Evolutionary conservation across 2,113 vertebrate species (phyloP), one percentile per base, ranked within the genome.

Genomic region (Equus przewalskii): DNA sequence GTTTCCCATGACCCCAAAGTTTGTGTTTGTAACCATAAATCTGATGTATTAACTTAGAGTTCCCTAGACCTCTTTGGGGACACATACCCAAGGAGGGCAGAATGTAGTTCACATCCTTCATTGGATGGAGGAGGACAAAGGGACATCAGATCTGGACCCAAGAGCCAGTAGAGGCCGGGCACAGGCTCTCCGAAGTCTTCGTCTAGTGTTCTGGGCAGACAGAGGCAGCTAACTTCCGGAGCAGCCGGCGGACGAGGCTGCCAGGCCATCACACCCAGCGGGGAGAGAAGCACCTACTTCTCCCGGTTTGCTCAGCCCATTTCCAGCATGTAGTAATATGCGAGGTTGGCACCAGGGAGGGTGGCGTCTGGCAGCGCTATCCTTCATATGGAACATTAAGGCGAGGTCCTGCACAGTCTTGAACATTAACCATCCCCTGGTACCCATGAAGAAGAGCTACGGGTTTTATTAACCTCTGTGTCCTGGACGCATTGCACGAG

Each of bases 381-480:
- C 97, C 98, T 98, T 99, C 99, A 99, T 86, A 93, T 64, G 97
- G 98, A 99, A 99, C 98, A 99, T 99, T 99, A 99, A 98, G 97
- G 97, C 85, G 98, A 99, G 98, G 98, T 98, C 99, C 98, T 98
- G 98, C 98, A 98, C 98, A 98, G 97, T 97, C 98, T 96, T 96
- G 98, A 99, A 98, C 98, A 99, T 99, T 99, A 99, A 98, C 98
- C 89, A 99, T 99, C 99, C 99, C 99, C 98, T 98, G 99, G 98
- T 98, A 98, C 98, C 95, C 98, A 98, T 99, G 99, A 99, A 99
- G 98, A 99, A 99, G 99, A 99, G 98, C 98, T 99, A 99, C 98
- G 98, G 99, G 98, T 99, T 99, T 99, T 99, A 99, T 99, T 99
- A 99, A 99, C 98, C 99, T 99, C 98, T 22, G 98, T 99, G 99